Conservation (phyloP, 2,113 vertebrate species). For the Pseudois nayaur region DNA sequence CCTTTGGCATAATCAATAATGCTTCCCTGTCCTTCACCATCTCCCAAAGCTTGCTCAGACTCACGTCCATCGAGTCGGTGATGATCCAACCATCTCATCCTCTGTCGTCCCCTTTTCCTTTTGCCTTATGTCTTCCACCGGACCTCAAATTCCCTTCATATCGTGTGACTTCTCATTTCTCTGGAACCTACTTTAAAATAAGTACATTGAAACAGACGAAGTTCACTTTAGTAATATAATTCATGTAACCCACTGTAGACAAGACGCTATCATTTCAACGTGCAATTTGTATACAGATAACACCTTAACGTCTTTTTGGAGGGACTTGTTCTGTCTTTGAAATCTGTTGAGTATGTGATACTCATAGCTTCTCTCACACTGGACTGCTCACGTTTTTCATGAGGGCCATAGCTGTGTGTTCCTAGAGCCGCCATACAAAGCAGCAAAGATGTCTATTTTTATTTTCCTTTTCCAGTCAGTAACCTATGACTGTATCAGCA, state of each 20-base stretch:
- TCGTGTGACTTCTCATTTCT: rapidly evolving
- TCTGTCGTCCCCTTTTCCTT: neutral
- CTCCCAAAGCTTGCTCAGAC: neutral
- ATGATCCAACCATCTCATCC: neutral
- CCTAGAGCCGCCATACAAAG: rapidly evolving
- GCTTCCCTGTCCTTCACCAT: neutral
- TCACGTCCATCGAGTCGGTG: neutral
- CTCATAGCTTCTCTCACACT: no score
- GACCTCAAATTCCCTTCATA: neutral
- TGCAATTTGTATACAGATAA: neutral
- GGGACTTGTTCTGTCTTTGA: neutral
- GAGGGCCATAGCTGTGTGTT: neutral
- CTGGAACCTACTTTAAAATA: neutral
- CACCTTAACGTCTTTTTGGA: neutral
- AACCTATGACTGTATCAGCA: neutral
- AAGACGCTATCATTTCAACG: neutral
- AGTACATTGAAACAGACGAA: neutral
- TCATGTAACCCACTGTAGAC: neutral
- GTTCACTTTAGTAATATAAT: neutral
- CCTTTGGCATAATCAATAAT: rapidly evolving
- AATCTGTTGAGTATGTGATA: neutral
- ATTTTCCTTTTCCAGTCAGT: neutral
- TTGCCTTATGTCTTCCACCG: neutral
- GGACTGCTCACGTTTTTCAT: neutral
- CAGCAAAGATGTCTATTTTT: rapidly evolving